Base-by-base conservation (phyloP, 2,113 vertebrate genomes). In the Crotalus horridus region DNA sequence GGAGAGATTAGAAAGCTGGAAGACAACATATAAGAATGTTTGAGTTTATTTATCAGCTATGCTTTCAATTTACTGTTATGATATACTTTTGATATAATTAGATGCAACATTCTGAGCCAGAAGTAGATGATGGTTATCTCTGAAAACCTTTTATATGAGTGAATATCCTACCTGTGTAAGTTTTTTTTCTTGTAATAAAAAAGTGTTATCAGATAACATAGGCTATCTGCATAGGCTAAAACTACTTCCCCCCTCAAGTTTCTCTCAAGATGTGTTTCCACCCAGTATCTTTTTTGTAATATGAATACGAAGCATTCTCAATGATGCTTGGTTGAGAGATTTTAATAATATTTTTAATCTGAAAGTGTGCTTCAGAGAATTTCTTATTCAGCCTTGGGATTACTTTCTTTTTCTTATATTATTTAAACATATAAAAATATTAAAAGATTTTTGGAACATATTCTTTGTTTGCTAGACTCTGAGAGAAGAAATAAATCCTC, bases 381-480 rank as follows among this genome's bases (percentile, higher is more conserved):
- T 94, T 33, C 89, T 21, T n/a, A 90, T 89, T 90, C 74, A 88
- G 11, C 15, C 87, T 17, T 93, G 85, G 94, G 24, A 92, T 17
- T 94, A 94, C 90, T 86, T 94, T 87, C 1, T 6, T 39, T 1
- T 2, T 94, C 91, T 96, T 64, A 43, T 64, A 92, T 55, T 90
- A 55, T 93, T 93, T 95, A 94, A 95, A 3, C 29, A 90, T 33
- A 90, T 81, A 56, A 88, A 55, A 89, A 93, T 85, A 92, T 92
- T 93, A 95, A 92, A 90, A 81, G 1, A 29, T 93, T 93, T 91
- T 89, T 23, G 58, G 87, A 96, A 39, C 64, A 11, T 93, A 81
- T 7, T 13, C 87, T 97, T 96, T 94, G 39, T 95, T 96, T 55
- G 94, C 39, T 58, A n/a, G 33, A 92, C 87, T 11, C 24, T 94